phyloP scores from a whole-genome alignment of 2,797 vertebrate genomes.

The Jordanella pulchra region DNA sequence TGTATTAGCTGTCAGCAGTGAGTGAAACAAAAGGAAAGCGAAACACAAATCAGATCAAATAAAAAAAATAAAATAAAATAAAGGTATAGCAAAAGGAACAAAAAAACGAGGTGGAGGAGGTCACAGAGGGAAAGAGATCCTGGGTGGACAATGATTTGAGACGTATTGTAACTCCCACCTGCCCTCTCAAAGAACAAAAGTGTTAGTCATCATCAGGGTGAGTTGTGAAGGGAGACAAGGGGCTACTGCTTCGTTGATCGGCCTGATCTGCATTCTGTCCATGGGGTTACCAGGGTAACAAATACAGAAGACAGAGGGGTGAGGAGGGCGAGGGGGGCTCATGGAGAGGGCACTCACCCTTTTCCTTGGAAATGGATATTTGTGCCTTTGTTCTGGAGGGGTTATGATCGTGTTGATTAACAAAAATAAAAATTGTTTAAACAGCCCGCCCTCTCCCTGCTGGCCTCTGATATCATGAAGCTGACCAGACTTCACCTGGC shows the following conservation, averaged over 20 bases:
- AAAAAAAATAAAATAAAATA: neutral
- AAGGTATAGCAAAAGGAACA: slow-evolving; percentile 21
- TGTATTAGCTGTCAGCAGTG: slow-evolving; percentile 50
- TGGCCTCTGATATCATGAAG: slow-evolving; percentile 38
- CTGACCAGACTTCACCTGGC: slow-evolving; percentile 38
- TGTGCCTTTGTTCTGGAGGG: slow-evolving; percentile 74
- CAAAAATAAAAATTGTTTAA: slow-evolving; percentile 54
- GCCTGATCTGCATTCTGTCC: slow-evolving; percentile 81
- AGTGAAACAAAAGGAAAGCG: slow-evolving; percentile 57
- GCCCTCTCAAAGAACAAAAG: slow-evolving; percentile 80
- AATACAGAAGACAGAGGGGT: slow-evolving; percentile 73
- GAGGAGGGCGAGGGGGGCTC: slow-evolving; percentile 63
- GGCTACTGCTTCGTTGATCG: slow-evolving; percentile 58
- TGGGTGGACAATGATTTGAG: slow-evolving; percentile 66
- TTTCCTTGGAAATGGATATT: slow-evolving; percentile 83
- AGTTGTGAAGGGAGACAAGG: slow-evolving; percentile 79
- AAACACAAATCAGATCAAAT: slow-evolving; percentile 21
- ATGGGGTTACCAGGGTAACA: slow-evolving; percentile 81
- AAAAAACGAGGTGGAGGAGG: slow-evolving; percentile 11
- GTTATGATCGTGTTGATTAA: slow-evolving; percentile 77
- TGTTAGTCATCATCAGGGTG: slow-evolving; percentile 79
- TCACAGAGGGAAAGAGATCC: slow-evolving; percentile 52
- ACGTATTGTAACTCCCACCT: slow-evolving; percentile 79
- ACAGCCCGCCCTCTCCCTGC: slow-evolving; percentile 41
- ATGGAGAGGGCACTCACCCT: slow-evolving; percentile 74